These are phyloP conservation scores for Apogon talboti DNA, from an alignment of 2,797 vertebrate species.

Conservation along the genomic window DNA sequence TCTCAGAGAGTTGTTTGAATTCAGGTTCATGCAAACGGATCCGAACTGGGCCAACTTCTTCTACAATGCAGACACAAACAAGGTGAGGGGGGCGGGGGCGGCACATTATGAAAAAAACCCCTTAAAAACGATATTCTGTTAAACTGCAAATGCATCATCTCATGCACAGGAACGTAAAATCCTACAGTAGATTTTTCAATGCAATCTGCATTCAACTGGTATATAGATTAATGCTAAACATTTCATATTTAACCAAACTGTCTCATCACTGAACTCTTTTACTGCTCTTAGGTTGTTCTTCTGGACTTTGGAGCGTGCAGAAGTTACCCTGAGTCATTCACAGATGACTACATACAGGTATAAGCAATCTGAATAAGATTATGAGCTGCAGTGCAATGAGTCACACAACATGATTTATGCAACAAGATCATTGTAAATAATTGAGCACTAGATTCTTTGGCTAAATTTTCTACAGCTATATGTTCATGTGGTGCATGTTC, in stretches of 20 bases:
- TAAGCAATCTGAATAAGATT: slow-evolving; percentile 13
- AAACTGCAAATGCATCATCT: not conserved
- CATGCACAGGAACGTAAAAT: not conserved
- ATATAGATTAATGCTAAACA: too few species aligned
- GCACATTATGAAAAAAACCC: too few species aligned
- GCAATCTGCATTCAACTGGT: too few species aligned
- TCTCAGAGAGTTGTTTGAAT: slow-evolving; percentile 91
- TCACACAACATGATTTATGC: slow-evolving; percentile 37
- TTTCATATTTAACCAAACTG: too few species aligned
- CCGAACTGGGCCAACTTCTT: slow-evolving; percentile 97
- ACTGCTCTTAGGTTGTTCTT: slow-evolving; percentile 81
- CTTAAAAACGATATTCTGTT: too few species aligned
- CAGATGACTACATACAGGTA: slow-evolving; percentile 92
- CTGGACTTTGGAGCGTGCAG: slow-evolving; percentile 92
- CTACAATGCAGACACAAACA: slow-evolving; percentile 85
- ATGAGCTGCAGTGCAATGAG: not conserved
- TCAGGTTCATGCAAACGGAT: slow-evolving; percentile 95
- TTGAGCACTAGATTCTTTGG: slow-evolving; percentile 1
- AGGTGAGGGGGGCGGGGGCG: slow-evolving; percentile 73
- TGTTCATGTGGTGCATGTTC: too few species aligned
- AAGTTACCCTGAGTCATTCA: slow-evolving; percentile 86
- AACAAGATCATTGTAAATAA: slow-evolving; percentile 40
- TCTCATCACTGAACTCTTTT: not conserved
- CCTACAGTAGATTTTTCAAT: too few species aligned
- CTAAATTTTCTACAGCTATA: slow-evolving; percentile 1